Evolutionary conservation across 1,140 invertebrate species (phyloP), one percentile per base, ranked within the genome.

Genomic region (Drosophila prosaltans): DNA sequence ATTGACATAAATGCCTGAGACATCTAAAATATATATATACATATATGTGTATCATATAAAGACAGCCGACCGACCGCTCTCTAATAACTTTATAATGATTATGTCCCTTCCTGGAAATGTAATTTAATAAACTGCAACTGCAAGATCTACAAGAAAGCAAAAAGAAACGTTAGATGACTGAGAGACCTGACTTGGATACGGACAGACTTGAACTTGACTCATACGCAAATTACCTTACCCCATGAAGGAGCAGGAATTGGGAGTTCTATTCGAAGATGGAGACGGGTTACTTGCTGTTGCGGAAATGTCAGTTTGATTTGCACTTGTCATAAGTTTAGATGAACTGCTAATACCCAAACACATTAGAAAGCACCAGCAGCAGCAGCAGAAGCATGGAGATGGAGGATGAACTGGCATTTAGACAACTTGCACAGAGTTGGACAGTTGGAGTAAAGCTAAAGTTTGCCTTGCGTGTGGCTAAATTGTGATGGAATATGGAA

Each of bases 1-100:
- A 77, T 70, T 77, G 74, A 74, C 74, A 77, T n/a, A 43, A 60
- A 69, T 48, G 41, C 41, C 24, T 67, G 59, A 58, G 40, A 65
- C n/a, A 43, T 36, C 3, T 36, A 36, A 36, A 36, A 36, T 2
- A 36, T 36, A 36, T 36, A 54, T 40, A 69, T 67, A 78, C 66
- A 62, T 65, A 74, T 61, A 68, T 55, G 36, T 64, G 45, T 28
- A 40, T 11, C 40, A 24, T 30, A 41, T 32, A 30, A 30, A 30
- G 28, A 30, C 28, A 30, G 28, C 6, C 3, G 32, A 45, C 62
- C 48, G 59, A 51, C 43, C 40, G 43, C 58, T 36, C 45, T 78
- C 84, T 89, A 89, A 89, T 90, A 89, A 84, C 84, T 81, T 85
- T 89, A 89, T 90, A 89, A 89, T 89, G 81, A 89, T 81, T 68